Base-by-base conservation (phyloP, 2,797 vertebrate species). In the Pogoniulus pusillus region DNA sequence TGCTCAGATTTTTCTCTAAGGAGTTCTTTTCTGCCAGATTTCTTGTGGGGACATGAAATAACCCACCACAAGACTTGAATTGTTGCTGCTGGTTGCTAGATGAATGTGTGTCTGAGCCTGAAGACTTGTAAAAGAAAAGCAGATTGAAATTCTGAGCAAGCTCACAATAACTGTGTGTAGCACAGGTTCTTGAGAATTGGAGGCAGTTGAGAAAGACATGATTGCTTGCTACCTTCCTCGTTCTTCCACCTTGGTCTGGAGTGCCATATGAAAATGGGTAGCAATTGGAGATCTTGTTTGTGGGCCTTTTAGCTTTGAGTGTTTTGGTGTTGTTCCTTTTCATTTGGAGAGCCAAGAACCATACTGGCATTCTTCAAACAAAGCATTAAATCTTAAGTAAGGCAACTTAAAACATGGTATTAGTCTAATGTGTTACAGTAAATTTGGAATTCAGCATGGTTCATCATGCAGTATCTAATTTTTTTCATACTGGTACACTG, bases 321-420 rank as follows among this genome's bases (percentile, higher is more conserved):
- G 23, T 24, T 49, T 49, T 49, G 47, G 23, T 49, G 47, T 12
- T 49, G 47, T 65, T 34, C n/a, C 55, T 10, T 87, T 91, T 91
- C 41, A 83, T 82, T 91, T 93, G 53, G 82, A 41, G 82, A 93
- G 85, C 87, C 89, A 83, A 81, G 55, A 51, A 26, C 16, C 13
- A 16, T 49, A 47, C 9, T 49, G 0, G 1, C 32, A 74, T 68
- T 41, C 34, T 59, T 68, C 69, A 53, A 76, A 64, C 17, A 37
- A 8, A 73, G 2, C n/a, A 35, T 81, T 72, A 24, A 2, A 22
- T 85, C 85, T 72, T 82, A 77, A 68, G 37, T 65, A 68, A 85
- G 55, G 7, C 41, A 60, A 45, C 17, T 64, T 66, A 64, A 76
- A 85, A 39, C 43, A 39, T 7, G 8, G 0, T 71, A 39, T 82